Conservation (phyloP, 2,113 vertebrate genomes). For the Myanophis thanlyinensis region DNA sequence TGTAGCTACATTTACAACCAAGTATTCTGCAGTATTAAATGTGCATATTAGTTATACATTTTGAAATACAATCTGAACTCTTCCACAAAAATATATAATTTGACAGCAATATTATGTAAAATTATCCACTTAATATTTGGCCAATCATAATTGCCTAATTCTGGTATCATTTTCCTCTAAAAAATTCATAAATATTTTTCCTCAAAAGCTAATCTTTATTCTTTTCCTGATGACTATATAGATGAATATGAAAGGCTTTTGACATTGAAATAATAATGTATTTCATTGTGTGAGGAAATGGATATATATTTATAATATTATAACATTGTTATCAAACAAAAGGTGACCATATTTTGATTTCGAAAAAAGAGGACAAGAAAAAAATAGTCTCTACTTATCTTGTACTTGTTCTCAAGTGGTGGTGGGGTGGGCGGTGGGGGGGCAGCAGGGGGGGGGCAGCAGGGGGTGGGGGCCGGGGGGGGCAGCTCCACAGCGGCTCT, state of each 20-base stretch:
- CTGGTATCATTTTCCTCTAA: background rate
- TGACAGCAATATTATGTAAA: background rate
- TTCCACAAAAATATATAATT: background rate
- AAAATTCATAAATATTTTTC: constrained; percentile 21
- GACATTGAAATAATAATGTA: constrained; percentile 29
- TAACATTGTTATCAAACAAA: constrained; percentile 5
- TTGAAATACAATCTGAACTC: background rate
- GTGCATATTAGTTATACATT: background rate
- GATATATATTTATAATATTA: constrained; percentile 11
- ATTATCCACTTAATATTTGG: no score
- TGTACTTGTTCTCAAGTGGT: no score
- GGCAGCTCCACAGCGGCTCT: no score
- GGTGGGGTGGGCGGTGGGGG: no score
- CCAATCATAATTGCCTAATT: constrained; percentile 26
- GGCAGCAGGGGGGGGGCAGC: no score
- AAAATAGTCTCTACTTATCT: no score
- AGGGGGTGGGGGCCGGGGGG: no score
- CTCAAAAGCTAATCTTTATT: constrained; percentile 9
- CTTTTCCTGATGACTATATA: constrained; percentile 4
- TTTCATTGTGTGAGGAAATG: constrained; percentile 9
- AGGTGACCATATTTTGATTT: no score
- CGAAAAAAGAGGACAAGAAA: no score
- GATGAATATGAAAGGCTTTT: background rate
- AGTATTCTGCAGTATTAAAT: background rate
- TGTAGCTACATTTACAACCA: background rate